These are phyloP conservation scores for Sycophaga agraensis DNA, from an alignment of 1,140 invertebrate genomes.

Conservation along the genomic window DNA sequence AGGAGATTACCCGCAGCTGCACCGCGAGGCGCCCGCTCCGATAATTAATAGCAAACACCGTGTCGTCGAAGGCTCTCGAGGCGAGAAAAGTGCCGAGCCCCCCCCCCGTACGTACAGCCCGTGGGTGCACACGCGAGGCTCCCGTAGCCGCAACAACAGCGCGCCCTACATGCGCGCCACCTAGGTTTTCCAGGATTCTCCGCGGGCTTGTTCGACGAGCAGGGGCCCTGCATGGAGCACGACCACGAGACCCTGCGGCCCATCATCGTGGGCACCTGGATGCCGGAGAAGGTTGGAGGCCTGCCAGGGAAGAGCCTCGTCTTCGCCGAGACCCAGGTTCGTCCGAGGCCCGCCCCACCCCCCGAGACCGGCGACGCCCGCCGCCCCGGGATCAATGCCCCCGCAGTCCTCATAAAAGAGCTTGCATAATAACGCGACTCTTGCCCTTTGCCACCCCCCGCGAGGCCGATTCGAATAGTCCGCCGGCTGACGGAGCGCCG, in stretches of 20 bases:
- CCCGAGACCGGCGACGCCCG: constrained; percentile 26
- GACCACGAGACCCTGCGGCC: constrained; percentile 80
- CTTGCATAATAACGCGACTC: constrained; percentile 22
- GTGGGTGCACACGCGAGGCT: too few relatives aligned
- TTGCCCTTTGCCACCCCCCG: constrained; percentile 5
- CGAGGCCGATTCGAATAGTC: too few relatives aligned
- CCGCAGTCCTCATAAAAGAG: constrained; percentile 16
- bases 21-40: too few relatives aligned
- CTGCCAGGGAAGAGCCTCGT: constrained; percentile 78
- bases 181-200: constrained; percentile 64
- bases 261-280: constrained; percentile 82
- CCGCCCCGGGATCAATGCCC: constrained; percentile 19
- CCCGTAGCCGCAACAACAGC: too few relatives aligned
- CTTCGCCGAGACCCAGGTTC: constrained; percentile 84
- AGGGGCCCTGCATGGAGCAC: constrained; percentile 78
- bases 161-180: too few relatives aligned
- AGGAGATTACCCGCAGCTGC: constrained; percentile 5
- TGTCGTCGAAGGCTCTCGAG: too few relatives aligned
- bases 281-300: constrained; percentile 81
- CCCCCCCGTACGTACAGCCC: too few relatives aligned
- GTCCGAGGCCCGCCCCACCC: too few relatives aligned
- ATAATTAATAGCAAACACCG: constrained; percentile 11
- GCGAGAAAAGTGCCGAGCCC: too few relatives aligned
- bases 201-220: constrained; percentile 57
- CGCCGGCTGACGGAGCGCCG: too few relatives aligned